Conservation (phyloP, 35 echinoderm and acorn worm genomes). For the Hemicentrotus pulcherrimus region DNA sequence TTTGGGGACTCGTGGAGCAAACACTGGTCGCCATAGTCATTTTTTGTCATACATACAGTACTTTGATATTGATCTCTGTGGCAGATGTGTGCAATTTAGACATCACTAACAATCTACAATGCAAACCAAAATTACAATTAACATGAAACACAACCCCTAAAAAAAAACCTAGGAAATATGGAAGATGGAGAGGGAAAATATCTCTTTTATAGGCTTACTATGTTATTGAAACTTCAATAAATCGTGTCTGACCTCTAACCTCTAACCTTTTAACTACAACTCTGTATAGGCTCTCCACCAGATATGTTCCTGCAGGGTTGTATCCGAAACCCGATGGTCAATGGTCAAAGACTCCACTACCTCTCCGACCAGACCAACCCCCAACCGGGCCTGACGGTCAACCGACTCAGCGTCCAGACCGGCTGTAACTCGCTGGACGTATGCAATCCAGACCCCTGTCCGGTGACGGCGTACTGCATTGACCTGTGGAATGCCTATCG, state of each 20-base stretch:
- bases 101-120: too few species aligned
- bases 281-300: conserved; percentile 53
- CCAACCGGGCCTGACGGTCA: conserved; percentile 63
- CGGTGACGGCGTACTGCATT: conserved; percentile 73
- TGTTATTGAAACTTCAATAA: background rate
- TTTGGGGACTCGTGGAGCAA: too few species aligned
- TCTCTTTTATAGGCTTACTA: too few species aligned
- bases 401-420: conserved; percentile 52
- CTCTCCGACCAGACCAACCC: conserved; percentile 52
- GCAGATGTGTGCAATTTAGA: too few species aligned
- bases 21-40: too few species aligned
- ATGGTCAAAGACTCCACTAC: conserved; percentile 73
- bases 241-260: background rate
- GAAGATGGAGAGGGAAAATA: too few species aligned
- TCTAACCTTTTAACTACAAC: background rate
- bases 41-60: too few species aligned
- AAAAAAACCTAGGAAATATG: too few species aligned
- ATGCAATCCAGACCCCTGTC: conserved; percentile 76
- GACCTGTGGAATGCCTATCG: conserved; percentile 81
- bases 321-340: conserved; percentile 72
- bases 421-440: conserved; percentile 77
- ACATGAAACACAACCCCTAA: too few species aligned
- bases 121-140: too few species aligned
- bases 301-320: conserved; percentile 74
- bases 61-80: too few species aligned